Conservation (phyloP, 2,888 invertebrate species). For the Cheilosia impressa region DNA sequence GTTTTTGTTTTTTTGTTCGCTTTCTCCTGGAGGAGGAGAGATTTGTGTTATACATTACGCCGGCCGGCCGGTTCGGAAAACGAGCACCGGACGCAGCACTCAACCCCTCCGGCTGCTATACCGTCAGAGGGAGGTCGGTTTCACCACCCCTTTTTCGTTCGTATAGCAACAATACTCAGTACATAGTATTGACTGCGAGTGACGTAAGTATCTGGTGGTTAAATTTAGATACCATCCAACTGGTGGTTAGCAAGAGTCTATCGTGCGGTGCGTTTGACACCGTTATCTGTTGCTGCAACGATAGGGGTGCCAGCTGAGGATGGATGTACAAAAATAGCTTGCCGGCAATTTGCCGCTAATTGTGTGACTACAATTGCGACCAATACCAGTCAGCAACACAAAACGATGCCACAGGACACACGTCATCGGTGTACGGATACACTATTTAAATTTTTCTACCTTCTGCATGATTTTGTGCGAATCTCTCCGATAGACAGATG, state of each 20-base stretch:
- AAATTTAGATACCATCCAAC: conserved; percentile 26
- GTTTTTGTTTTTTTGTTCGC: background rate
- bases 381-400: conserved; percentile 13
- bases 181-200: conserved; percentile 20
- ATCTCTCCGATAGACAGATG: background rate
- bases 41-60: conserved; percentile 5
- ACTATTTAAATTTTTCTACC: background rate
- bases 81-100: background rate
- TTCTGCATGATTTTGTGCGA: conserved; percentile 4
- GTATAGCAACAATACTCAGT: conserved; percentile 18
- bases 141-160: background rate
- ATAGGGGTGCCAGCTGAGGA: background rate
- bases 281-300: conserved; percentile 39
- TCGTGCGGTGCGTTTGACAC: conserved; percentile 16
- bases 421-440: conserved; percentile 9
- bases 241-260: conserved; percentile 5
- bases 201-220: conserved; percentile 54
- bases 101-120: conserved; percentile 20
- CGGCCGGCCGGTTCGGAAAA: conserved; percentile 3
- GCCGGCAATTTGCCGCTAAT: conserved; percentile 48
- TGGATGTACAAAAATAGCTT: conserved; percentile 28
- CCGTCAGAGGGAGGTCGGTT: conserved; percentile 17
- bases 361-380: conserved; percentile 24
- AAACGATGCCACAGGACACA: background rate
- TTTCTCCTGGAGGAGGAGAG: background rate